A percentile compares a stretch with the other conserved stretches of the same genome.
phyloP scores from a whole-genome alignment of 2,888 invertebrate species.

The Trachelus troglodyta region DNA sequence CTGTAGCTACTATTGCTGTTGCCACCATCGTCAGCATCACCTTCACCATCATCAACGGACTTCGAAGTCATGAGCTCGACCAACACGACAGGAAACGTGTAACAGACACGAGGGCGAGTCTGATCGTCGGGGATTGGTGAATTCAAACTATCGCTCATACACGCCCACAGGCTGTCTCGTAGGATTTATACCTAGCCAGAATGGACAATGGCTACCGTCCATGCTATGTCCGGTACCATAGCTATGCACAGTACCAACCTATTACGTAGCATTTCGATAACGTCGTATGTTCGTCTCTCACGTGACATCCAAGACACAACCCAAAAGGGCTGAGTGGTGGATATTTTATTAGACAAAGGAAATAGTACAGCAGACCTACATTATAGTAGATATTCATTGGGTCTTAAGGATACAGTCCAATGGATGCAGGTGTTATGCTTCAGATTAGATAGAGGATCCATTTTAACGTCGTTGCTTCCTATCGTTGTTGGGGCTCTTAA shows the following conservation, averaged over 20 bases:
- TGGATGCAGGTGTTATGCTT: not conserved
- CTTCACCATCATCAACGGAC: not conserved
- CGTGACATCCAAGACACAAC: not conserved
- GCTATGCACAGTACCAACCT: not conserved
- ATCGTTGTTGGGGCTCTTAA: not conserved
- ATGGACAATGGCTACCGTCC: slow-evolving; percentile 43
- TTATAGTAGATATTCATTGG: not conserved
- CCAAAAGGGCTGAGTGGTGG: not conserved
- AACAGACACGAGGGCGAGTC: slow-evolving; percentile 12
- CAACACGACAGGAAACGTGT: not conserved
- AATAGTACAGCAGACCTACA: not conserved
- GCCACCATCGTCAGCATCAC: not conserved
- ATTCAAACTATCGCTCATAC: slow-evolving; percentile 40
- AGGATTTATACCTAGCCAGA: slow-evolving; percentile 39
- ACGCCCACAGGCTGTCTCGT: slow-evolving; percentile 36
- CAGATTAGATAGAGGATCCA: not conserved
- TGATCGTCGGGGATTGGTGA: slow-evolving; percentile 15
- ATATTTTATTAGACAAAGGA: not conserved
- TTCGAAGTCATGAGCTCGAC: not conserved
- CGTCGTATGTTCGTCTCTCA: not conserved
- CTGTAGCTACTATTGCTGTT: not conserved
- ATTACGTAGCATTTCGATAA: not conserved
- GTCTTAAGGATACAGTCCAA: not conserved
- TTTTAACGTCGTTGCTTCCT: not conserved
- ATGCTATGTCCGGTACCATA: not conserved